A percentile compares a stretch with the other conserved stretches of the same genome.
Evolutionary conservation across 1,140 invertebrate species (phyloP).

Genomic region (Zophobas morio): DNA sequence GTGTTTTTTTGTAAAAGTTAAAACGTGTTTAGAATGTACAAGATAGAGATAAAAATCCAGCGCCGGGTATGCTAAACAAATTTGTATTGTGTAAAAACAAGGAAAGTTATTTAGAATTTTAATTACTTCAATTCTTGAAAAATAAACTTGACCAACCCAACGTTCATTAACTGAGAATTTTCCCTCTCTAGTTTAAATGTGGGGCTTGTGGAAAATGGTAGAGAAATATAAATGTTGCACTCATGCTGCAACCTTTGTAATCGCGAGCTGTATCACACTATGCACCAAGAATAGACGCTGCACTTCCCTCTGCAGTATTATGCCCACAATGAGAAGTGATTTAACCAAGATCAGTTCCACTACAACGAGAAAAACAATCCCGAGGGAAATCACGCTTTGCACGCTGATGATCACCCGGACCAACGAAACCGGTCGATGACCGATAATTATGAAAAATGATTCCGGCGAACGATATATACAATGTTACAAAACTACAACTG

Average conservation of each 20-base stretch:
- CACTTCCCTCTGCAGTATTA: background rate
- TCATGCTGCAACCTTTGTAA: background rate
- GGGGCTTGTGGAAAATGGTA: background rate
- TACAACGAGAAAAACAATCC: background rate
- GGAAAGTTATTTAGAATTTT: conserved; percentile 42
- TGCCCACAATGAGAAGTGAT: background rate
- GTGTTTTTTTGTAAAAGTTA: conserved; percentile 30
- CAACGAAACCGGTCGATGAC: background rate
- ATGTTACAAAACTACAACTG: conserved; percentile 15
- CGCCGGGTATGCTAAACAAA: conserved; percentile 25
- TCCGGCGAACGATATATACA: background rate
- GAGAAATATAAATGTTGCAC: too few species aligned
- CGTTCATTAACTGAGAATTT: background rate
- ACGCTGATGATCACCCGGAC: too few species aligned
- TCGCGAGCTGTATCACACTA: background rate
- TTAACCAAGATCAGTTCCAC: conserved; percentile 5
- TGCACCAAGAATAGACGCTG: conserved; percentile 1
- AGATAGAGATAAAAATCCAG: conserved; percentile 30
- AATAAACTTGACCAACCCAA: background rate
- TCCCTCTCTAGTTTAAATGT: background rate
- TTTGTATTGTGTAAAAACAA: conserved; percentile 38
- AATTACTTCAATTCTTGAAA: conserved; percentile 22
- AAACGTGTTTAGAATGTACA: conserved; percentile 40
- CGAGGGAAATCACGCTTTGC: background rate
- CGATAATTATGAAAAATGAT: too few species aligned